Evolutionary conservation across 2,113 vertebrate genomes (phyloP).

Genomic region (Piprites chloris): DNA sequence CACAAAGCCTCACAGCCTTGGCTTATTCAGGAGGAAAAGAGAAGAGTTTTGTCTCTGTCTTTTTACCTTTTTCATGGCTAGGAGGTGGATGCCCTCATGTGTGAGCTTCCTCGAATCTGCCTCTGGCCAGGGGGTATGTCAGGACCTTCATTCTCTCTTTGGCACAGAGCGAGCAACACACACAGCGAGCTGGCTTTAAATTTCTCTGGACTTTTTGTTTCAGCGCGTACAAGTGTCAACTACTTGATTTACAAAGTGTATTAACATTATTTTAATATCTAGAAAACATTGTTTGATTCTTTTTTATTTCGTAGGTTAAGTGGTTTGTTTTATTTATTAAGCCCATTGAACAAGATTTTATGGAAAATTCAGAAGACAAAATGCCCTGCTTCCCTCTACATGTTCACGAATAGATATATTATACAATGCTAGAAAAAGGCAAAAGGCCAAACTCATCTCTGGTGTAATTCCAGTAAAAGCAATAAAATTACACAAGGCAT

Average conservation of each 20-base stretch:
- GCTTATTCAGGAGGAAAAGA: neutral
- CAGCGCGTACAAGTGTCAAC: slow-evolving; percentile 35
- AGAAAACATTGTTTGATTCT: neutral
- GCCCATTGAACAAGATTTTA: slow-evolving; percentile 24
- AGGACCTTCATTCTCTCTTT: slow-evolving; percentile 50
- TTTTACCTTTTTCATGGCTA: neutral
- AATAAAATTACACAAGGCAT: slow-evolving; percentile 70
- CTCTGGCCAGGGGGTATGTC: slow-evolving; percentile 35
- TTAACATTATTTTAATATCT: slow-evolving; percentile 54
- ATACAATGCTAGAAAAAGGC: slow-evolving; percentile 57
- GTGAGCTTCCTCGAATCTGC: slow-evolving; percentile 24
- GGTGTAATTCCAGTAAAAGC: slow-evolving; percentile 68
- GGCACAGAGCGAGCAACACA: neutral
- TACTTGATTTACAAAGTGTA: slow-evolving; percentile 21
- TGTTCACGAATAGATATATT: slow-evolving; percentile 53
- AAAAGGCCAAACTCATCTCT: slow-evolving; percentile 56
- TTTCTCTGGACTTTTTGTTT: slow-evolving; percentile 33
- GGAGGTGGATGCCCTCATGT: neutral
- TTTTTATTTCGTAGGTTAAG: slow-evolving; percentile 41
- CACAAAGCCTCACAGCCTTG: neutral
- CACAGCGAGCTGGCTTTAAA: slow-evolving; percentile 39
- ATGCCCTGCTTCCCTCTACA: slow-evolving; percentile 23
- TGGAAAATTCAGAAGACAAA: slow-evolving; percentile 40
- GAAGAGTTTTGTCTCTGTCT: neutral
- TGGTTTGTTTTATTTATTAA: slow-evolving; percentile 36